These are phyloP conservation scores for Malacosoma neustria DNA, from an alignment of 2,888 invertebrate genomes.

Conservation along the genomic window DNA sequence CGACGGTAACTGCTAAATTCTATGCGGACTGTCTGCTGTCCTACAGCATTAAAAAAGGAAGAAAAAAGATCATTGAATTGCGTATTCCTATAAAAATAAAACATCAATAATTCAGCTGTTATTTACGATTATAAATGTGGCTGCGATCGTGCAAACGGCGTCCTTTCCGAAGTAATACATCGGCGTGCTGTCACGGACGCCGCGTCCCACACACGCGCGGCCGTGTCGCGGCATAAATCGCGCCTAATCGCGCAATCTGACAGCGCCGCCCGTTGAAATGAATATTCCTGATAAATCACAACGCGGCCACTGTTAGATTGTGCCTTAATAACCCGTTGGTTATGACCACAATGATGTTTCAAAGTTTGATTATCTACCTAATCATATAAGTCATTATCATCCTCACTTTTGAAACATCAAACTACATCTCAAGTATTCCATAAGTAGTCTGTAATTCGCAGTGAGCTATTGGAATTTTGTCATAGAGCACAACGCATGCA, in stretches of 20 bases:
- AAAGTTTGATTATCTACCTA: too few relatives aligned
- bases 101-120: background rate
- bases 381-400: too few relatives aligned
- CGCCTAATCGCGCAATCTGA: constrained; percentile 60
- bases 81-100: background rate
- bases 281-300: constrained; percentile 70
- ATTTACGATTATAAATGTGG: background rate
- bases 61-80: too few relatives aligned
- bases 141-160: background rate
- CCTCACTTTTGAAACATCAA: too few relatives aligned
- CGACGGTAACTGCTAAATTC: too few relatives aligned
- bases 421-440: too few relatives aligned
- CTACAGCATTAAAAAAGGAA: too few relatives aligned
- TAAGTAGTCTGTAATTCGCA: too few relatives aligned
- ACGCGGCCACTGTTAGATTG: constrained; percentile 48
- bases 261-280: constrained; percentile 63
- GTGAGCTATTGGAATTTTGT: too few relatives aligned
- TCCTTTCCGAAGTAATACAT: background rate
- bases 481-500: too few relatives aligned
- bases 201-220: background rate
- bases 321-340: background rate
- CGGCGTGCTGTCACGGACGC: background rate
- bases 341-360: too few relatives aligned
- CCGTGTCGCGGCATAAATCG: constrained; percentile 51
- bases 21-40: too few relatives aligned